These are phyloP conservation scores for Engystomops pustulosus DNA, from an alignment of 2,113 vertebrate species.

Conservation along the genomic window DNA sequence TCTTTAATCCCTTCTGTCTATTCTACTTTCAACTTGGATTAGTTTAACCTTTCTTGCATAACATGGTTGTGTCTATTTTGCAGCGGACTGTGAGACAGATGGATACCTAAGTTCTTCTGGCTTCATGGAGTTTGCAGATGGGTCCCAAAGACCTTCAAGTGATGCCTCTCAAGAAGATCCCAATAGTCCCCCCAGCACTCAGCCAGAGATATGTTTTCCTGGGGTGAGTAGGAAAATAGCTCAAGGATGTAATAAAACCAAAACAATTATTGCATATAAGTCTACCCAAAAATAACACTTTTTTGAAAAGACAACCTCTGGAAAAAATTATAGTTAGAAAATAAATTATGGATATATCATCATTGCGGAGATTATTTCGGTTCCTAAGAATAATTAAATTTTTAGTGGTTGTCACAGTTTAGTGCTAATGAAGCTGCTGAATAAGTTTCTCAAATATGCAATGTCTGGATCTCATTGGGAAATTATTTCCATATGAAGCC, in stretches of 20 bases:
- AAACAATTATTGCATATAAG: too few species aligned
- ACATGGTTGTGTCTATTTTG: background rate
- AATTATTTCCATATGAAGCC: background rate
- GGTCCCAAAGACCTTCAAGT: conserved; percentile 58
- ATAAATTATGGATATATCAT: too few species aligned
- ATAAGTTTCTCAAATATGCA: background rate
- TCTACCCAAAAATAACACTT: too few species aligned
- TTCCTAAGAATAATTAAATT: too few species aligned
- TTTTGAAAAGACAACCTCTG: too few species aligned
- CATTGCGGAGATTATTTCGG: too few species aligned
- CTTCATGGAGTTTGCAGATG: conserved; percentile 79
- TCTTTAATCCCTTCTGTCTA: background rate
- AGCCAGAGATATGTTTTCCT: conserved; percentile 79
- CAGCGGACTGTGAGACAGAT: conserved; percentile 94
- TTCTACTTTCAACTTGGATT: background rate
- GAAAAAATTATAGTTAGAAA: too few species aligned
- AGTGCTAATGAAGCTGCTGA: background rate
- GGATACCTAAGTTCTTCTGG: conserved; percentile 89
- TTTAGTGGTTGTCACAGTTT: too few species aligned
- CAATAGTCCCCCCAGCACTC: conserved; percentile 66
- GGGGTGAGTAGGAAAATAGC: conserved; percentile 72
- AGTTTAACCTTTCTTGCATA: background rate
- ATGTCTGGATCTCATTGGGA: background rate
- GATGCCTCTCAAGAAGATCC: conserved; percentile 46
- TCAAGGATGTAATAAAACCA: too few species aligned